phyloP scores from a whole-genome alignment of 2,797 vertebrate genomes.

The Anolis apletophallus region DNA sequence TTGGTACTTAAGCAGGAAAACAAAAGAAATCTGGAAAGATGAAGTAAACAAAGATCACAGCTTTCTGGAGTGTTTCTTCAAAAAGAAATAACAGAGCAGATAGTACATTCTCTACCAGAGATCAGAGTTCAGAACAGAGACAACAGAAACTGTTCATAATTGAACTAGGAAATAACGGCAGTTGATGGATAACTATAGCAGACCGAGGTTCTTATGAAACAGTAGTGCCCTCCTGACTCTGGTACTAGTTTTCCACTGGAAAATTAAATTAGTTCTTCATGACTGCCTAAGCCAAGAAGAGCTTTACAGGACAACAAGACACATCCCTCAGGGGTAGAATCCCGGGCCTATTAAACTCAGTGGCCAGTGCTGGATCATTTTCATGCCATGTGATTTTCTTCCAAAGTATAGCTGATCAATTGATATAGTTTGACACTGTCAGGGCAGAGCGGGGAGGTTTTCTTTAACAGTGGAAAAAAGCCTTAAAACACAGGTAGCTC shows the following conservation, averaged over 20 bases:
- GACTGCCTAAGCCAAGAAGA: background rate
- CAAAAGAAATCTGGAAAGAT: background rate
- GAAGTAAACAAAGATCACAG: background rate
- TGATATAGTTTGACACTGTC: background rate
- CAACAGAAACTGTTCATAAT: background rate
- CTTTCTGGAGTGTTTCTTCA: slow-evolving; percentile 19
- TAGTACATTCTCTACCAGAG: slow-evolving; percentile 11
- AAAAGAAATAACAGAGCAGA: background rate
- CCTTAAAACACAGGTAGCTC: background rate
- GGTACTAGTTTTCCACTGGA: background rate
- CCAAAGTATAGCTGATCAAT: background rate
- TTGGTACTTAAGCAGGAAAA: background rate
- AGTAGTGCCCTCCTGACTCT: background rate
- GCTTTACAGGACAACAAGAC: background rate
- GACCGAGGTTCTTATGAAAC: background rate
- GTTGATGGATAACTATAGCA: background rate
- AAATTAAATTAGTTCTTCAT: background rate
- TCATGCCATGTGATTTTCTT: slow-evolving; percentile 1
- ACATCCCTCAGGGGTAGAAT: background rate
- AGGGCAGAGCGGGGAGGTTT: background rate
- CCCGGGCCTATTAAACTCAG: background rate
- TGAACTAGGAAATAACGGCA: background rate
- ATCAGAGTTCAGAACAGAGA: background rate
- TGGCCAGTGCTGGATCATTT: background rate
- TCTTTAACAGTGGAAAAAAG: background rate